These are phyloP conservation scores for Chionis minor DNA, from an alignment of 2,113 vertebrate genomes.

Conservation along the genomic window DNA sequence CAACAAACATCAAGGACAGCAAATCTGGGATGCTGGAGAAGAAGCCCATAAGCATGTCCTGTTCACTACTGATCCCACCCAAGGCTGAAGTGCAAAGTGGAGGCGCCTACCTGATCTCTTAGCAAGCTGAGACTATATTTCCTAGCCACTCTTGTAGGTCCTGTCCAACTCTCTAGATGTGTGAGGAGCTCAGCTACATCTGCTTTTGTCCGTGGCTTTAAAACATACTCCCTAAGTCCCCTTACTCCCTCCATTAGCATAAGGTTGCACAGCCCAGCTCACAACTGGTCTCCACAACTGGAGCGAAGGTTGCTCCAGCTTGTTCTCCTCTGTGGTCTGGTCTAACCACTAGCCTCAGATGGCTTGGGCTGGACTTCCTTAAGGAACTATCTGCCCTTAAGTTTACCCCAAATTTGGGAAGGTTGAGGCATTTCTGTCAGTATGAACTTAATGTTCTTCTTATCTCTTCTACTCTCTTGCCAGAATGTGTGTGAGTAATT, in stretches of 20 bases:
- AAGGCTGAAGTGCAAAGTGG: background rate
- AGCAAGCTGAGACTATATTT: background rate
- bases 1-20: background rate
- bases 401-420: background rate
- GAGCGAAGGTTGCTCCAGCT: background rate
- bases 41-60: background rate
- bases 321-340: background rate
- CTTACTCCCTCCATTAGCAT: background rate
- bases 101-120: background rate
- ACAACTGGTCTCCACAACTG: accelerated
- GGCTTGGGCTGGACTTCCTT: background rate
- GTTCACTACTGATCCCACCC: background rate
- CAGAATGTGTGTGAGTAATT: background rate
- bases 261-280: background rate
- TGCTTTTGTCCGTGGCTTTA: background rate
- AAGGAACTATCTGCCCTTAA: background rate
- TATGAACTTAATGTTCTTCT: background rate
- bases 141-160: background rate
- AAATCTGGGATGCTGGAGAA: background rate
- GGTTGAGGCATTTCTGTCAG: background rate
- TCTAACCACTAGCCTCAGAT: background rate
- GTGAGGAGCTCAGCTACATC: background rate
- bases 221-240: background rate
- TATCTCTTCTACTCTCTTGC: background rate
- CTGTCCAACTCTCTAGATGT: background rate